Evolutionary conservation across 2,888 invertebrate genomes (phyloP).

Genomic region (Parnassius mnemosyne): DNA sequence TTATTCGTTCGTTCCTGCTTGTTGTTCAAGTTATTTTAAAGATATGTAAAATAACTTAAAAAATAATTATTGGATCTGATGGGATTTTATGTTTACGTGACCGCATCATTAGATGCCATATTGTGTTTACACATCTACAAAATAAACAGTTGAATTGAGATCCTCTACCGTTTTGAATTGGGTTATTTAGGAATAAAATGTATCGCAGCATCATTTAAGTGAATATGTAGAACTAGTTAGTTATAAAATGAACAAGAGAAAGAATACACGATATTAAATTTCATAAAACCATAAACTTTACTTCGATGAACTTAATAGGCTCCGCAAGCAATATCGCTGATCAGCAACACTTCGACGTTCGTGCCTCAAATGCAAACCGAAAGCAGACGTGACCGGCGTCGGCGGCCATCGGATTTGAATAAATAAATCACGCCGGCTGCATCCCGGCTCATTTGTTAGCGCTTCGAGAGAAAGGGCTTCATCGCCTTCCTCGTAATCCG

Average conservation of each 20-base stretch:
- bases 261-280: constrained; percentile 34
- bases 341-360: constrained; percentile 54
- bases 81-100: too few relatives aligned
- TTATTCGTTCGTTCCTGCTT: too few relatives aligned
- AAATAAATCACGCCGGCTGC: constrained; percentile 58
- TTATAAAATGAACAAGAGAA: constrained; percentile 28
- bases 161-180: too few relatives aligned
- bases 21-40: too few relatives aligned
- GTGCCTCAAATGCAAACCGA: constrained; percentile 54
- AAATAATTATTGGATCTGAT: too few relatives aligned
- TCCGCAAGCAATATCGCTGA: constrained; percentile 43
- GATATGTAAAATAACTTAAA: too few relatives aligned
- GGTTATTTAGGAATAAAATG: background rate
- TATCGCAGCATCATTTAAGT: constrained; percentile 8
- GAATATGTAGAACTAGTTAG: constrained; percentile 2
- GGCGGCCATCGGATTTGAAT: constrained; percentile 65
- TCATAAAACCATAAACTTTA: constrained; percentile 40
- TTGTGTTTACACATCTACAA: too few relatives aligned
- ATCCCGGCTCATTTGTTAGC: constrained; percentile 69
- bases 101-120: too few relatives aligned
- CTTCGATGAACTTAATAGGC: constrained; percentile 41
- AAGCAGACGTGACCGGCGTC: constrained; percentile 63
- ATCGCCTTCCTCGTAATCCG: constrained; percentile 53
- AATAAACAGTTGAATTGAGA: too few relatives aligned
- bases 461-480: constrained; percentile 66